phyloP scores from a whole-genome alignment of 1,140 invertebrate genomes.

The Cylas formicarius region DNA sequence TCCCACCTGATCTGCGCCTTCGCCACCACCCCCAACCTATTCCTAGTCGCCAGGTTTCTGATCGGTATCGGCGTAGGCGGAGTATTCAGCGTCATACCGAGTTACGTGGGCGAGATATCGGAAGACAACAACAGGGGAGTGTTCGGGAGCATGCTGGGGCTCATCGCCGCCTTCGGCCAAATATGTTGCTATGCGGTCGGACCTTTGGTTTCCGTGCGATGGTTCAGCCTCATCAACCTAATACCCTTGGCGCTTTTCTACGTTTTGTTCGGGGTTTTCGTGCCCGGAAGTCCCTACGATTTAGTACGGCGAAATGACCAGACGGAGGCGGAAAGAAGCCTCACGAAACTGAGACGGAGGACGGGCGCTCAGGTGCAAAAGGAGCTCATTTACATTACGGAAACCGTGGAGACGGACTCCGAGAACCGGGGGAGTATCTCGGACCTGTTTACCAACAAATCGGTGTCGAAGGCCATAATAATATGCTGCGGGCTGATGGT shows the following conservation, averaged over 20 bases:
- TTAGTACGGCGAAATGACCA: constrained; percentile 14
- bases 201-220: constrained; percentile 48
- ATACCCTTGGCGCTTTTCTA: constrained; percentile 46
- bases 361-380: constrained; percentile 45
- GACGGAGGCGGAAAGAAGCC: constrained; percentile 14
- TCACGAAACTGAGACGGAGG: constrained; percentile 19
- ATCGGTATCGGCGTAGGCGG: constrained; percentile 43
- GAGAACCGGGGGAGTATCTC: constrained; percentile 37
- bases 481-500: constrained; percentile 61
- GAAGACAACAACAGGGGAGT: constrained; percentile 35
- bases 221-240: constrained; percentile 46
- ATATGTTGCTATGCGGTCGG: constrained; percentile 50
- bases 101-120: constrained; percentile 48
- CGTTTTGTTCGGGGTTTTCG: constrained; percentile 42
- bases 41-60: constrained; percentile 41
- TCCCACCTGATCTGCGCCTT: constrained; percentile 41
- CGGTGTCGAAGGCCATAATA: constrained; percentile 56
- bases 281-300: constrained; percentile 68
- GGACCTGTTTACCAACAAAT: constrained; percentile 48
- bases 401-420: constrained; percentile 34
- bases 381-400: constrained; percentile 50
- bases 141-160: constrained; percentile 56
- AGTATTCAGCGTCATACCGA: constrained; percentile 44
- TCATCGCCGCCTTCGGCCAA: constrained; percentile 33
- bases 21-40: constrained; percentile 33